These are phyloP conservation scores for Marmota flaviventris DNA, from an alignment of 2,113 vertebrate genomes.

Conservation along the genomic window DNA sequence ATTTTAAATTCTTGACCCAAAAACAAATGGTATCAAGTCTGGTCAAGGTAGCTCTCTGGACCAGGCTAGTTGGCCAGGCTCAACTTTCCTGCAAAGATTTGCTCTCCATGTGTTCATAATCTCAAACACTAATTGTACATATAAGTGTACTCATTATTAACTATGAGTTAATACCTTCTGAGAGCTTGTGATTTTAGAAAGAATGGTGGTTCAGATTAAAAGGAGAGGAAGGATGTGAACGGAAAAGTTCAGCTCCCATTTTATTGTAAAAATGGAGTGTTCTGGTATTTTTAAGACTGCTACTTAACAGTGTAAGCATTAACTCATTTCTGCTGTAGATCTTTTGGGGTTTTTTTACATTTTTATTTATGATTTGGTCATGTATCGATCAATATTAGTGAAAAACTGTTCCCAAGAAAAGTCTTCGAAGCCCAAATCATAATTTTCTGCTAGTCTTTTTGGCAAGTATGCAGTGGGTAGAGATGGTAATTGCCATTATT, in stretches of 20 bases:
- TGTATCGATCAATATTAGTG: neutral
- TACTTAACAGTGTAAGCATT: neutral
- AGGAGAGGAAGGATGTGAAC: neutral
- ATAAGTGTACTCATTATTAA: neutral
- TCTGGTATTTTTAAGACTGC: neutral
- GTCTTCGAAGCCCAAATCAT: neutral
- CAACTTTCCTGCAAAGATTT: neutral
- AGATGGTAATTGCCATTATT: neutral
- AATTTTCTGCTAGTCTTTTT: slow-evolving; percentile 21
- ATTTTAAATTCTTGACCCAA: neutral
- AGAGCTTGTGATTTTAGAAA: neutral
- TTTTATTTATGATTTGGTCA: slow-evolving; percentile 34
- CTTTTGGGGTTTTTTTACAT: neutral
- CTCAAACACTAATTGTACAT: neutral
- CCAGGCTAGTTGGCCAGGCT: neutral
- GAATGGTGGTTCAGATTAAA: neutral
- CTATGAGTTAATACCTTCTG: neutral
- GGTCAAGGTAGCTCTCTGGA: neutral
- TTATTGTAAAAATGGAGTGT: neutral
- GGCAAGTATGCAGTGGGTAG: neutral
- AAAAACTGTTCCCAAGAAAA: slow-evolving; percentile 38
- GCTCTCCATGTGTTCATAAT: neutral
- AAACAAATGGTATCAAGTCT: neutral
- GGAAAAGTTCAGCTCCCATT: neutral
- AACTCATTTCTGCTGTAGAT: neutral